phyloP scores from a whole-genome alignment of 2,113 vertebrate genomes.

The Bubo blakistoni region DNA sequence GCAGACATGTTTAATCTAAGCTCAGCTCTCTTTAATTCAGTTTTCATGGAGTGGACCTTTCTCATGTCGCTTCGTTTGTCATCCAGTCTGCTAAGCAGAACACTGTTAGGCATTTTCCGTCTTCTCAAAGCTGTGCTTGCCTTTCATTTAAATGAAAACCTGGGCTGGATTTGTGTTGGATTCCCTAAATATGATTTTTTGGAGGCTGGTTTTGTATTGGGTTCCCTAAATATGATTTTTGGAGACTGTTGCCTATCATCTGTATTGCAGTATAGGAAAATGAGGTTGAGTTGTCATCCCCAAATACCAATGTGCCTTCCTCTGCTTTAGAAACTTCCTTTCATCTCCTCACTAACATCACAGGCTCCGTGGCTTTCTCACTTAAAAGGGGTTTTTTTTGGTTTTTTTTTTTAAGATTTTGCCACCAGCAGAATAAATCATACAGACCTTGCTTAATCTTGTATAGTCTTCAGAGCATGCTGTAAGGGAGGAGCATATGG shows the following conservation, averaged over 20 bases:
- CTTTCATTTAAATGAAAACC: not conserved
- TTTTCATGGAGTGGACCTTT: not conserved
- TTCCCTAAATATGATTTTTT: not conserved
- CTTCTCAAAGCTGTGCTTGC: not conserved
- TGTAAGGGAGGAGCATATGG: not conserved
- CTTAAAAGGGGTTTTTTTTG: not conserved
- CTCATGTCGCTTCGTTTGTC: not conserved
- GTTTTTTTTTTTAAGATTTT: not conserved
- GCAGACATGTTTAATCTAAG: not conserved
- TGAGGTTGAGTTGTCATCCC: not conserved
- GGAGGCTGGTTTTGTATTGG: not conserved
- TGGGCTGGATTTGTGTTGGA: not conserved
- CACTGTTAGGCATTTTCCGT: not conserved
- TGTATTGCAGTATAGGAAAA: not conserved
- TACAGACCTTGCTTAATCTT: not conserved
- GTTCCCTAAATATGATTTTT: not conserved
- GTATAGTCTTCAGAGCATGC: not conserved
- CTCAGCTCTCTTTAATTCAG: not conserved
- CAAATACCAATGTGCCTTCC: not conserved
- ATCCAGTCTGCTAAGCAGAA: not conserved
- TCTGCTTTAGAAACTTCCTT: not conserved
- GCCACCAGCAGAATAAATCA: not conserved
- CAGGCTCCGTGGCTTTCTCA: not conserved
- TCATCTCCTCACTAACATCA: not conserved
- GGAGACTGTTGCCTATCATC: not conserved